phyloP scores from a whole-genome alignment of 1,140 invertebrate species.

The Cydia splendana region DNA sequence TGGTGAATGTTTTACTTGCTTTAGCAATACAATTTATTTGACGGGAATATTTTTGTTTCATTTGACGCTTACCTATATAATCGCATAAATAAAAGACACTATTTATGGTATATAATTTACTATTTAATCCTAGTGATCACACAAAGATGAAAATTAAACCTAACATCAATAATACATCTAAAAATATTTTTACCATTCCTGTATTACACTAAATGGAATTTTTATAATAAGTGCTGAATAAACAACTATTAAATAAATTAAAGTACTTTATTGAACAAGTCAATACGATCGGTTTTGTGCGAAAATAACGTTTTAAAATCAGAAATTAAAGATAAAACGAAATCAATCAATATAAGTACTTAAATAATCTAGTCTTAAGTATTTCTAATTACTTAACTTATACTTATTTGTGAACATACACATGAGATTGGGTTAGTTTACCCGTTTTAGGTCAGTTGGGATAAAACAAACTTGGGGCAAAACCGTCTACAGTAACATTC shows the following conservation, averaged over 20 bases:
- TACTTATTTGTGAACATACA: slow-evolving; percentile 21
- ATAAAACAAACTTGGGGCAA: background rate
- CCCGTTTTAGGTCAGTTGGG: slow-evolving; percentile 22
- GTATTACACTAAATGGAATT: slow-evolving; percentile 36
- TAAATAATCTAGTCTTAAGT: slow-evolving; percentile 15
- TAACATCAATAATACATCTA: slow-evolving; percentile 43
- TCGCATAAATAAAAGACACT: slow-evolving; percentile 36
- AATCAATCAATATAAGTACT: background rate
- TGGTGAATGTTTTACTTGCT: background rate
- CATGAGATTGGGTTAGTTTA: slow-evolving; percentile 29
- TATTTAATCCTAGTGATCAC: slow-evolving; percentile 56
- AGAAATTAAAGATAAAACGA: background rate
- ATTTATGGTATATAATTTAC: slow-evolving; percentile 36
- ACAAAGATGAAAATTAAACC: slow-evolving; percentile 50
- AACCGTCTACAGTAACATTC: background rate
- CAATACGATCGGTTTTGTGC: slow-evolving; percentile 7
- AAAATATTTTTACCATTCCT: slow-evolving; percentile 38
- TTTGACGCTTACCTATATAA: slow-evolving; percentile 30
- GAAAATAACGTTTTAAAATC: background rate
- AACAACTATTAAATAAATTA: slow-evolving; percentile 18
- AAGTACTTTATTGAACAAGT: slow-evolving; percentile 13
- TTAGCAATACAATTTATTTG: slow-evolving; percentile 29
- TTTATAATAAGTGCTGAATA: slow-evolving; percentile 1
- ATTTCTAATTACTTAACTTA: slow-evolving; percentile 22
- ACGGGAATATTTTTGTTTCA: slow-evolving; percentile 23